Evolutionary conservation across 2,113 vertebrate species (phyloP), one percentile per base, ranked within the genome.

Genomic region (Siphamia tubifer): DNA sequence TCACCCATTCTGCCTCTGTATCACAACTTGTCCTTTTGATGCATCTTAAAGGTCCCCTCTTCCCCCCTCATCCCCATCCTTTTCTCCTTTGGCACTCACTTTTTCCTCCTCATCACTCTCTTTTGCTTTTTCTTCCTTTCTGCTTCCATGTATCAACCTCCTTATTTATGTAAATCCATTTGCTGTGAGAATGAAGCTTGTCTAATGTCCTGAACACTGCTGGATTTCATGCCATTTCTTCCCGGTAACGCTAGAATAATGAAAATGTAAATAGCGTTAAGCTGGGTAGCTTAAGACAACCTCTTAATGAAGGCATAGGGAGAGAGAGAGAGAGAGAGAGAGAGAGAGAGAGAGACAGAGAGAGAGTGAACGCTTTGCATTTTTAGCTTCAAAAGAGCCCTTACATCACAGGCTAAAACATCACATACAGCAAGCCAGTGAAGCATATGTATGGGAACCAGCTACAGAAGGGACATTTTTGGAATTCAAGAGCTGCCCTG

Each of bases 241-340:
- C 79, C 79, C 45, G 82, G 88, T 87, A 87, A 86, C 84, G 67
- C 79, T 70, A 66, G 79, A 91, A 91, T 90, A 91, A 91, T 90
- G 87, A 87, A 90, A 89, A 90, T 91, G 90, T 90, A 89, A 90
- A 91, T 90, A 89, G 85, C 75, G 88, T 87, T 89, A 90, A 90
- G 86, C 88, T 75, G 82, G 75, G 84, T 85, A 79, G 84, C 84
- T 88, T 88, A 87, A 86, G 81, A 89, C 88, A 88, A 89, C 85
- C 85, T 88, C 85, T 86, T 86, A 88, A 90, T 89, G 87, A 91
- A 85, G 79, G 81, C 44, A 80, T 20, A 42, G 75, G 42, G 57
- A 72, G 43, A 31, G 62, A 52, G 25, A 38, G 72, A 32, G 52
- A 5, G 39, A 35, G 42, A 54, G 36, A 35, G 48, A 56, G n/a